These are phyloP conservation scores for Tragelaphus oryx DNA, from an alignment of 2,797 vertebrate genomes.

Conservation along the genomic window DNA sequence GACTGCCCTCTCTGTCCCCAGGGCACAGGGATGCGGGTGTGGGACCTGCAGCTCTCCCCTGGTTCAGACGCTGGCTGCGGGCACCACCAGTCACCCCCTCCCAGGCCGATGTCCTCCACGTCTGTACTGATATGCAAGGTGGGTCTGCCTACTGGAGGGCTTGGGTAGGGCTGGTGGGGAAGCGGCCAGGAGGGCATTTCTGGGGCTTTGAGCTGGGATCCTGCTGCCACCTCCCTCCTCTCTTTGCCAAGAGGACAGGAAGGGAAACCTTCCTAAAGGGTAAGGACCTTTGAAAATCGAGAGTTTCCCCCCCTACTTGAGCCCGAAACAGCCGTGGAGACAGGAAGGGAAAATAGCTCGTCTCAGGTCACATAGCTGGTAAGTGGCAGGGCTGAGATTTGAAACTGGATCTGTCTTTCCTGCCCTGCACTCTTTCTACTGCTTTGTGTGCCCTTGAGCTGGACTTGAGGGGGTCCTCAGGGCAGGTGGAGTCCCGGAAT, in stretches of 20 bases:
- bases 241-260: background rate
- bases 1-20: background rate
- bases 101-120: conserved; percentile 49
- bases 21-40: conserved; percentile 53
- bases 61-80: conserved; percentile 37
- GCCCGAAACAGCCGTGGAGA: background rate
- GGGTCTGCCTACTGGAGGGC: background rate
- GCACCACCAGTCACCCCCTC: background rate
- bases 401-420: background rate
- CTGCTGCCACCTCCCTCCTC: background rate
- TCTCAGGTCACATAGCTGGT: background rate
- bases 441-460: background rate
- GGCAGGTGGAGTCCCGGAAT: background rate
- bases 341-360: background rate
- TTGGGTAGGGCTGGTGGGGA: background rate
- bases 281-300: background rate
- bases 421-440: background rate
- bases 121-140: conserved; percentile 38
- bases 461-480: background rate
- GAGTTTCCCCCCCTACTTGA: background rate
- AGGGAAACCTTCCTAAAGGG: background rate
- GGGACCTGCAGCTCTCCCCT: background rate
- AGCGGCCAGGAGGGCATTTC: background rate
- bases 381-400: background rate
- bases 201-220: background rate